Base-by-base conservation (phyloP, 2,113 vertebrate species). In the Psittacus erithacus region DNA sequence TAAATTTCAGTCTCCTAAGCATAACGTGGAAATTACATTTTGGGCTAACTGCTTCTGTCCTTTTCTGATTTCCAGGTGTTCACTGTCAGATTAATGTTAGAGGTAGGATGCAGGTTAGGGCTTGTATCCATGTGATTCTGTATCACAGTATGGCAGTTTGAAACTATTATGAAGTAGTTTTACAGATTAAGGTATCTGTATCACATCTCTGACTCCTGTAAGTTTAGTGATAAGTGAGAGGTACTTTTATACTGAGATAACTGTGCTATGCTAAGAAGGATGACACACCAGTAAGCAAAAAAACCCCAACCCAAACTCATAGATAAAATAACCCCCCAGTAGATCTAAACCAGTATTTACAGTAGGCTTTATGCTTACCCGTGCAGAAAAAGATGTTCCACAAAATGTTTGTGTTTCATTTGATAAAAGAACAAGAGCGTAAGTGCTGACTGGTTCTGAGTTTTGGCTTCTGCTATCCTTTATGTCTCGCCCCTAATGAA, bases 11-110 rank as follows among this genome's bases (percentile, higher is more conserved):
- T 13, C 68, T 95, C 41, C 63, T 4, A 9, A 86, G 71, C 28
- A 18, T 59, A 60, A 88, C 1, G 2, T 69, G 64, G 52, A 87
- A 95, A 87, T 82, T 24, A 5, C 41, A 77, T 39, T 60, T 76
- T 47, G 59, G 44, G 4, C 79, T 53, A 24, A 28, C 46, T 43
- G 67, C 49, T 92, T 9, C 70, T 28, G 46, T 82, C 67, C 74
- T 73, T 68, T 76, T 88, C 74, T 87, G 84, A 27, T 74, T 91
- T 67, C 75, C 95, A 91, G 84, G 82, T 77, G 91, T 50, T 94
- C 65, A 5, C 84, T 88, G 78, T 22, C 82, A 90, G 90, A 90
- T 95, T 50, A 80, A 16, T 43, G 53, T 33, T 18, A 10, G 75
- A 74, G 49, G 71, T 0, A 43, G 70, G 78, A 9, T 92, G 84